phyloP scores from a whole-genome alignment of 1,140 invertebrate species.

The Microplitis mediator region DNA sequence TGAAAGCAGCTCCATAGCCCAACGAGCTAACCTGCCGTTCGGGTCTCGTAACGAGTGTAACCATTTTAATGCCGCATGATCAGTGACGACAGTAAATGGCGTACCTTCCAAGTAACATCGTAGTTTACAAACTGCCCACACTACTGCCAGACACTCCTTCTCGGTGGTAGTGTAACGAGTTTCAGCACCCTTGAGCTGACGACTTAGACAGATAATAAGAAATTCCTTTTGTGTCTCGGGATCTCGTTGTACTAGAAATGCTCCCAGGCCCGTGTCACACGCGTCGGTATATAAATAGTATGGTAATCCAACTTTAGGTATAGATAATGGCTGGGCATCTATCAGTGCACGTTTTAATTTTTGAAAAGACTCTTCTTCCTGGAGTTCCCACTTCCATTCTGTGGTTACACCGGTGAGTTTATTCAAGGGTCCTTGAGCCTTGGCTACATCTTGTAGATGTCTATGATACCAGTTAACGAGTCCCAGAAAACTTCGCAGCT shows the following conservation, averaged over 20 bases:
- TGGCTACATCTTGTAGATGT: neutral
- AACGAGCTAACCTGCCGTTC: slow-evolving; percentile 21
- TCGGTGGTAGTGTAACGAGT: slow-evolving; percentile 49
- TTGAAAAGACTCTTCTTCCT: slow-evolving; percentile 2
- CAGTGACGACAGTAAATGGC: slow-evolving; percentile 52
- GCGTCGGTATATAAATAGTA: too few relatives aligned
- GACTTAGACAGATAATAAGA: neutral
- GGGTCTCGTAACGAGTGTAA: slow-evolving; percentile 22
- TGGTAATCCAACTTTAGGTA: too few relatives aligned
- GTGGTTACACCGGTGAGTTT: neutral
- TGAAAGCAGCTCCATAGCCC: slow-evolving; percentile 23
- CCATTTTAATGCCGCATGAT: slow-evolving; percentile 51
- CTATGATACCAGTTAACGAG: slow-evolving; percentile 18
- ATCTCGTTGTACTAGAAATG: neutral
- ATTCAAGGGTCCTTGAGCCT: neutral
- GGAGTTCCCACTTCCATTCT: slow-evolving; percentile 10
- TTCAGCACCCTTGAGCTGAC: neutral
- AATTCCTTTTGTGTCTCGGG: neutral
- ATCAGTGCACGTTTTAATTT: too few relatives aligned
- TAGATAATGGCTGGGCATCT: too few relatives aligned
- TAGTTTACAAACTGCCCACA: slow-evolving; percentile 28
- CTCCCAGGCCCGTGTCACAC: too few relatives aligned
- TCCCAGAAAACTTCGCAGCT: neutral
- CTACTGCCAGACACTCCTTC: slow-evolving; percentile 41
- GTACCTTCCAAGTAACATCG: slow-evolving; percentile 49